phyloP scores from a whole-genome alignment of 2,113 vertebrate genomes.

The Paratilapia polleni region DNA sequence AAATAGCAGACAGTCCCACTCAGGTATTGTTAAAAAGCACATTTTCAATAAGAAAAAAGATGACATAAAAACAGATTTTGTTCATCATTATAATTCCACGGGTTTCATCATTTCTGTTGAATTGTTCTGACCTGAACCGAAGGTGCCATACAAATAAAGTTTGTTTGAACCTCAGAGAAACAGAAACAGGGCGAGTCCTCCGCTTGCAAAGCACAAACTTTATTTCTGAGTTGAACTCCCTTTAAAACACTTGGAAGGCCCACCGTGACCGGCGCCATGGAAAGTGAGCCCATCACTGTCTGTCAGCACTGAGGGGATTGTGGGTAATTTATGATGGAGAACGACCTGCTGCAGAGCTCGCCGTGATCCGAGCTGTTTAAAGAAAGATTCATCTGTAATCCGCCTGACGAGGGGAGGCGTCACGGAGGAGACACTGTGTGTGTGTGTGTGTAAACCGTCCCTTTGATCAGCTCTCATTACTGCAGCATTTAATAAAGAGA shows the following conservation, averaged over 20 bases:
- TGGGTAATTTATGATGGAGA: conserved; percentile 17
- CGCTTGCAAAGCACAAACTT: background rate
- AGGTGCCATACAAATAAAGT: background rate
- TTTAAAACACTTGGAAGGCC: background rate
- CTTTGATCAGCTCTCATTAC: conserved; percentile 5
- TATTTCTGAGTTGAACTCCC: background rate
- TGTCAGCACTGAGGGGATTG: conserved; percentile 1
- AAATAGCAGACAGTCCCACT: background rate
- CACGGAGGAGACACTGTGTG: background rate
- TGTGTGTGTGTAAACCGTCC: background rate
- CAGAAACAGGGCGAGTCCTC: background rate
- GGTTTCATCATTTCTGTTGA: background rate
- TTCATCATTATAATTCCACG: too few relatives aligned
- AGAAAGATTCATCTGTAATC: background rate
- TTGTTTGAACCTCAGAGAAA: background rate
- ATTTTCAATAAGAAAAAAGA: too few relatives aligned
- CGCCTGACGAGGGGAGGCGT: background rate
- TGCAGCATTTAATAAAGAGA: background rate
- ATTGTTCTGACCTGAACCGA: background rate
- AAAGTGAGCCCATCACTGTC: background rate
- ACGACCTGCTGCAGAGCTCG: background rate
- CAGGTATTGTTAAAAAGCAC: background rate
- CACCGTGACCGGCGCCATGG: background rate
- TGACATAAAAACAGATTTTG: too few relatives aligned
- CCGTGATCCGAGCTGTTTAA: background rate